Evolutionary conservation across 2,888 invertebrate species (phyloP), one percentile per base, ranked within the genome.

Genomic region (Dusona sp.): DNA sequence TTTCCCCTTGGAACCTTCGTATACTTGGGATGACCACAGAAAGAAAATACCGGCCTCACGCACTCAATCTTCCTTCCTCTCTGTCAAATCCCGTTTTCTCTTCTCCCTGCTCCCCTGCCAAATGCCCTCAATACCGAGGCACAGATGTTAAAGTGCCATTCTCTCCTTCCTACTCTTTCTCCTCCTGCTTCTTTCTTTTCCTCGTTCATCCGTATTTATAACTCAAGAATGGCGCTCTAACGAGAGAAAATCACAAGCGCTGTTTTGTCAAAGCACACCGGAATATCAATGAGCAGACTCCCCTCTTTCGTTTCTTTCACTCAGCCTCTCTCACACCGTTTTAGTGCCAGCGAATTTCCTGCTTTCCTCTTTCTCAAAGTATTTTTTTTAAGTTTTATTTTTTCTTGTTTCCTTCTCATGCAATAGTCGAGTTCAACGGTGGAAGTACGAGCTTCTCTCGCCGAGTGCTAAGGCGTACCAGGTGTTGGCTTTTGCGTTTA

Each of bases 151-250:
- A 33, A 77, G 75, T 61, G 33, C 54, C 70, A 42, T 45, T 57
- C 33, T 75, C 61, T 61, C 29, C 29, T 61, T 8, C 61, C 13
- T 68, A 67, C 78, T 45, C 54, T 36, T 36, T 64, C n/a, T 13
- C 75, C 25, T 68, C 79, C 73, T 77, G 42, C 48, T 48, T 67
- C 67, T 48, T 38, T 36, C 38, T 54, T 73, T 48, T 38, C 38
- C 48, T 73, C 45, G 42, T 65, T 45, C 48, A 74, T 73, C 57
- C 33, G 82, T 92, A 93, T 92, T 93, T 92, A 91, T 92, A 92
- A 91, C 91, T 91, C 90, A 91, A 92, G 92, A 93, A 92, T 92
- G 92, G 91, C 88, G 87, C 89, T 89, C 88, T 85, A 89, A 88
- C 85, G 87, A 89, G 74, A 74, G 77, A 77, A 51, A 78, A 61